phyloP scores from a whole-genome alignment of 2,888 invertebrate genomes.

The Caprella mutica region DNA sequence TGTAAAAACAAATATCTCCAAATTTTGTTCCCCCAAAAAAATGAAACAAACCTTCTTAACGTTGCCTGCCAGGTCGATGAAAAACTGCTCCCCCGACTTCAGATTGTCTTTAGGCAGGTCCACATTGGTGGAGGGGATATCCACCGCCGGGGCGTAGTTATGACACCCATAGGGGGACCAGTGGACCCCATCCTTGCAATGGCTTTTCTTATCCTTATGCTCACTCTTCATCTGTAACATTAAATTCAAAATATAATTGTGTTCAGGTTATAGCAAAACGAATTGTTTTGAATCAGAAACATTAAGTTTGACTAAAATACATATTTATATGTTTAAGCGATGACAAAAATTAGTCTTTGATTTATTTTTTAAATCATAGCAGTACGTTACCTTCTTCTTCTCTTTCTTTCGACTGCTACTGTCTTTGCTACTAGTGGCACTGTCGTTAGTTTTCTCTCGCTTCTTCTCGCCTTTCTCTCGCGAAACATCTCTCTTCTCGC shows the following conservation, averaged over 20 bases:
- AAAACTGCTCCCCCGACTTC: constrained; percentile 82
- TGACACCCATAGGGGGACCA: constrained; percentile 90
- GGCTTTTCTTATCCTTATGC: not conserved
- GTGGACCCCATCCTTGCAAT: constrained; percentile 36
- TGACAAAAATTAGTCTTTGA: not conserved
- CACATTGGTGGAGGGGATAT: constrained; percentile 52
- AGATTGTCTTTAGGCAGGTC: constrained; percentile 76
- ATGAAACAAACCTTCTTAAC: constrained; percentile 68
- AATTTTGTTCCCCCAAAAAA: too few species aligned
- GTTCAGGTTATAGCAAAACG: not conserved
- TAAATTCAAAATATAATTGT: not conserved
- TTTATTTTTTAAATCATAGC: not conserved
- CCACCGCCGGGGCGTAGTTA: constrained; percentile 64
- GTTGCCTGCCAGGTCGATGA: constrained; percentile 84
- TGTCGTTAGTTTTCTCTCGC: constrained; percentile 44
- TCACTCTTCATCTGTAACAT: constrained; percentile 6
- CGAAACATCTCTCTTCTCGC: constrained; percentile 30
- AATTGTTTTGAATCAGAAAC: not conserved
- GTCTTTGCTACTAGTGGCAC: constrained; percentile 42
- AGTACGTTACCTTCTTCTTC: constrained; percentile 41
- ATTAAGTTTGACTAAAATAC: not conserved
- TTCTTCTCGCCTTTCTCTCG: constrained; percentile 39
- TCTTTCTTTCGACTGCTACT: constrained; percentile 43
- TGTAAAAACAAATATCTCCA: too few species aligned
- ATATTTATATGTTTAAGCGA: constrained; percentile 7